These are phyloP conservation scores for Esox niger DNA, from an alignment of 2,113 vertebrate species.

Conservation along the genomic window DNA sequence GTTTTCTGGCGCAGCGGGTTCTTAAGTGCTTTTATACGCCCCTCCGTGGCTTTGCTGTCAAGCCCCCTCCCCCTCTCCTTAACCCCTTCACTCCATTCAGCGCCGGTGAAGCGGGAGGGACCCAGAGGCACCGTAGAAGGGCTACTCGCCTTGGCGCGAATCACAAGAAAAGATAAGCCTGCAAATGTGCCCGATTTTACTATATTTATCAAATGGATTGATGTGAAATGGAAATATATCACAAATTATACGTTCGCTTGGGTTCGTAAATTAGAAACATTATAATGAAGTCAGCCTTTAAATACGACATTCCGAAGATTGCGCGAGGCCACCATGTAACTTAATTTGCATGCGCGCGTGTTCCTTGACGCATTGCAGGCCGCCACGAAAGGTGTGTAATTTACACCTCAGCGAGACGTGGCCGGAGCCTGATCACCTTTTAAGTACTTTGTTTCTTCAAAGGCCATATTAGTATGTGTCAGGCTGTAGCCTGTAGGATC, in stretches of 20 bases:
- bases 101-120: background rate
- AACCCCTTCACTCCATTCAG: slow-evolving; percentile 60
- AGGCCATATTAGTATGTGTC: slow-evolving; percentile 46
- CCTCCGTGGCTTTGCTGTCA: slow-evolving; percentile 51
- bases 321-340: too few species aligned
- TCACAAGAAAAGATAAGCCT: background rate
- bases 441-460: slow-evolving; percentile 61
- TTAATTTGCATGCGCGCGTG: background rate
- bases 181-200: background rate
- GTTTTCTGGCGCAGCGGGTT: slow-evolving; percentile 51
- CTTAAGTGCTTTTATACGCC: slow-evolving; percentile 72
- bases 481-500: slow-evolving; percentile 45
- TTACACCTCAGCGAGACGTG: slow-evolving; percentile 67
- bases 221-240: background rate
- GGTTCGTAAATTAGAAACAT: background rate
- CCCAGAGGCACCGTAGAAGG: background rate
- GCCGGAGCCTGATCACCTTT: slow-evolving; percentile 64
- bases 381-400: slow-evolving; percentile 40
- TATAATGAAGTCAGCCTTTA: background rate
- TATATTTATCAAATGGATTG: background rate
- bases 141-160: background rate
- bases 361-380: slow-evolving; percentile 7
- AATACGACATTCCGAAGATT: too few species aligned
- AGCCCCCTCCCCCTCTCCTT: slow-evolving; percentile 64
- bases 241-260: background rate